Evolutionary conservation across 2,797 vertebrate genomes (phyloP), one percentile per base, ranked within the genome.

Genomic region (Aldrovandia affinis): DNA sequence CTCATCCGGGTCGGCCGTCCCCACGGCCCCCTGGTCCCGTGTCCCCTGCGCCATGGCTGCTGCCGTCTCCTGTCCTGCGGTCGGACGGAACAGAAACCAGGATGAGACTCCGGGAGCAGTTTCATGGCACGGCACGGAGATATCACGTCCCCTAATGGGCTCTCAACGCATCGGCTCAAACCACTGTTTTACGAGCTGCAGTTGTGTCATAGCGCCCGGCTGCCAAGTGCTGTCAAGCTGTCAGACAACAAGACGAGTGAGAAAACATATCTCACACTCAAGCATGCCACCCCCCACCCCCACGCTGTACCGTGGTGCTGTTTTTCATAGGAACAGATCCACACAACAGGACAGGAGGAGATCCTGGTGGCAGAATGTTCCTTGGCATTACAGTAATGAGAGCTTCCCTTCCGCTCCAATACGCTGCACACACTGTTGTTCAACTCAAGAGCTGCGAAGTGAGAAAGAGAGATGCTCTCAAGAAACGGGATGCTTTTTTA

Each of bases 21-120:
- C 96, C 18, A 87, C 90, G 0, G 91, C 92, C 88, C 89, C 95
- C 57, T 95, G 95, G 85, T 98, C 97, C 89, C 90, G 88, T 20
- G 95, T 89, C 3, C 95, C 97, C 86, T 98, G 97, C 25, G 97
- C 98, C 98, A 99, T 99, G 87, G 89, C 93, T 90, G 86, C 93
- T 90, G 86, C 84, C 84, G 91, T 30, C 92, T 91, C 89, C 93
- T 92, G 89, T 25, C 78, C 88, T 75, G 28, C 3, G 70, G 65
- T 73, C 82, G 82, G 80, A 25, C 80, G 25, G 3, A 80, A 80
- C 75, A 83, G 39, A 63, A 22, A 81, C 33, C 28, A 52, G 57
- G 54, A 30, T 59, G 36, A 63, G 77, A 85, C 20, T n/a, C 28
- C 15, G 30, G 14, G 42, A 10, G 20, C 50, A 10, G 28, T 83